Conservation (phyloP, 92 coral and sea anemone genomes). For the Epizoanthus ramosus region DNA sequence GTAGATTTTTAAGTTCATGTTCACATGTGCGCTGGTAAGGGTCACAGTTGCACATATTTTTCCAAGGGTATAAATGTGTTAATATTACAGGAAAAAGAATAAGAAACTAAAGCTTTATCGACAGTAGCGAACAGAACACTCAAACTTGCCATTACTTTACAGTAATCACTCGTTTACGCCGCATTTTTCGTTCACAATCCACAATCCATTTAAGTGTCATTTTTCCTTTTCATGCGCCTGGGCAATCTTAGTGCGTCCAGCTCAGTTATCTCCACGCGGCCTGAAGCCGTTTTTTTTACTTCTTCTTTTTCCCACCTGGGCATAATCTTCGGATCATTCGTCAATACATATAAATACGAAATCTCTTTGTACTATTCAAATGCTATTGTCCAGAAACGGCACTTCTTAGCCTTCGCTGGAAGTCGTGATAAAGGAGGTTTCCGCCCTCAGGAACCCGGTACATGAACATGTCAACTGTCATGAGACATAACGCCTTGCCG, state of each 20-base stretch:
- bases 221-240: not conserved
- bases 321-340: not conserved
- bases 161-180: not conserved
- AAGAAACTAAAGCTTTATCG: not conserved
- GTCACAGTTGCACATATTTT: too few relatives aligned
- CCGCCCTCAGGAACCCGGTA: slow-evolving; percentile 98
- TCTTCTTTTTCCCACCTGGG: slow-evolving; percentile 3
- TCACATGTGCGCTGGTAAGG: too few relatives aligned
- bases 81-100: not conserved
- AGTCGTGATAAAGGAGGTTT: slow-evolving; percentile 88
- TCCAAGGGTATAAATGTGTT: not conserved
- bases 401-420: slow-evolving; percentile 84
- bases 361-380: slow-evolving; percentile 16
- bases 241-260: not conserved
- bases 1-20: too few relatives aligned
- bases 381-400: slow-evolving; percentile 71
- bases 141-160: not conserved
- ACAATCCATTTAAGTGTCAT: not conserved
- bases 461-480: slow-evolving; percentile 98
- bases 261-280: not conserved
- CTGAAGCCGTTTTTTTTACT: not conserved
- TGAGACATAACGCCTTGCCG: slow-evolving; percentile 97
- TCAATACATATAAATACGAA: slow-evolving; percentile 23
- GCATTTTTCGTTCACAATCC: not conserved
- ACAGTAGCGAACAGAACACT: not conserved